A percentile compares a stretch with the other conserved stretches of the same genome.
These are phyloP conservation scores for Melanogrammus aeglefinus DNA, from an alignment of 2,797 vertebrate species.

Conservation along the genomic window DNA sequence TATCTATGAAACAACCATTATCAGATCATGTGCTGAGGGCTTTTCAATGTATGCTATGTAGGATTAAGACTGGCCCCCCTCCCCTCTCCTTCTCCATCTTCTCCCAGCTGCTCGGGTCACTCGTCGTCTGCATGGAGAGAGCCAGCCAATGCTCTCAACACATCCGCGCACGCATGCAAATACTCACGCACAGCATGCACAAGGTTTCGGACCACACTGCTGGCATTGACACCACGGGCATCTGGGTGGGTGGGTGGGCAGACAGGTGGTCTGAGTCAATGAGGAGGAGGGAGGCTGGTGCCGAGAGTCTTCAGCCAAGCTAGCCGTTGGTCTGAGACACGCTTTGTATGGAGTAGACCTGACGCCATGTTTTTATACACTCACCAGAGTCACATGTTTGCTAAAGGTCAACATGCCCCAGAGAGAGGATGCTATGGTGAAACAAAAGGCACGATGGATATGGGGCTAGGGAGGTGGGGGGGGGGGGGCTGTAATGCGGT, in stretches of 20 bases:
- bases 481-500: slow-evolving; percentile 21
- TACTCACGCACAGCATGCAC: neutral
- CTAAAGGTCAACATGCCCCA: slow-evolving; percentile 54
- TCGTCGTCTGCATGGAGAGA: neutral
- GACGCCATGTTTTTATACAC: slow-evolving; percentile 61
- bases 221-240: neutral
- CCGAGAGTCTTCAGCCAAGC: neutral
- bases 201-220: neutral
- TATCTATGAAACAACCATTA: neutral
- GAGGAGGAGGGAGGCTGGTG: neutral
- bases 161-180: neutral
- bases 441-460: slow-evolving; percentile 12
- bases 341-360: slow-evolving; percentile 31
- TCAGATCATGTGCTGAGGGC: neutral
- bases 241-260: neutral
- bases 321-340: neutral
- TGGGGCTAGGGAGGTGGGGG: slow-evolving; percentile 18
- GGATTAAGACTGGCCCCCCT: neutral
- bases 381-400: slow-evolving; percentile 53
- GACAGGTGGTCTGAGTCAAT: neutral
- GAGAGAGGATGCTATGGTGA: slow-evolving; percentile 40
- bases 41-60: slow-evolving; percentile 2
- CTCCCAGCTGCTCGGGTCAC: neutral
- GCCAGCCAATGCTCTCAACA: neutral
- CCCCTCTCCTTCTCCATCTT: neutral